phyloP scores from a whole-genome alignment of 1,140 invertebrate species.

The Gryon sp. region DNA sequence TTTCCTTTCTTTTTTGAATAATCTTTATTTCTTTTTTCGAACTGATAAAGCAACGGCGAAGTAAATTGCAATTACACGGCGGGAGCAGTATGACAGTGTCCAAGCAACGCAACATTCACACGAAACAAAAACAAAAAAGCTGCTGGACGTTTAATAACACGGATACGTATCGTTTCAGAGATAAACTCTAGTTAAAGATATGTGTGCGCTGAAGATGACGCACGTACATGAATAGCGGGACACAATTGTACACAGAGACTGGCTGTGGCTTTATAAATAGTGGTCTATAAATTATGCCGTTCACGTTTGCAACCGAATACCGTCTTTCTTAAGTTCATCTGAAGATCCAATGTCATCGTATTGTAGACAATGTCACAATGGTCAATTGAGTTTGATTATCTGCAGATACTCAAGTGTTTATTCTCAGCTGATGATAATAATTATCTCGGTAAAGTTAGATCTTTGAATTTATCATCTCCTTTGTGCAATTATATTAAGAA shows the following conservation, averaged over 20 bases:
- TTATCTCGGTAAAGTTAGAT: too few species aligned
- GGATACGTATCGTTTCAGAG: conserved; percentile 47
- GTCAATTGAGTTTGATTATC: too few species aligned
- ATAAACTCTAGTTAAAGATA: conserved; percentile 26
- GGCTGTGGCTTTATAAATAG: conserved; percentile 70
- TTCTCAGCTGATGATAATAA: too few species aligned
- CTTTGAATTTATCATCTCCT: too few species aligned
- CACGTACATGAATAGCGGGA: conserved; percentile 22
- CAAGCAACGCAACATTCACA: conserved; percentile 12
- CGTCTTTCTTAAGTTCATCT: conserved; percentile 60
- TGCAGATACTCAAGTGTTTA: too few species aligned
- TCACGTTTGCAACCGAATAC: conserved; percentile 65
- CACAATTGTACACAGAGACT: conserved; percentile 31
- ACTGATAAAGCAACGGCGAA: conserved; percentile 50
- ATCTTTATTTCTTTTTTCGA: too few species aligned
- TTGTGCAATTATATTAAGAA: too few species aligned
- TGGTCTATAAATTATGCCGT: conserved; percentile 69
- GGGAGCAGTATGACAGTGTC: conserved; percentile 57
- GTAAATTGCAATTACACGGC: conserved; percentile 70
- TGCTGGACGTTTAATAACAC: conserved; percentile 65
- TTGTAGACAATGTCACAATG: too few species aligned
- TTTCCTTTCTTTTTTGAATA: too few species aligned
- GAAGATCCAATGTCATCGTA: conserved; percentile 61
- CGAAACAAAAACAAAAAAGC: conserved; percentile 55
- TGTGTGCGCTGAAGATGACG: conserved; percentile 17